phyloP scores from a whole-genome alignment of 1,140 invertebrate species.

The Lepidostoma basale region DNA sequence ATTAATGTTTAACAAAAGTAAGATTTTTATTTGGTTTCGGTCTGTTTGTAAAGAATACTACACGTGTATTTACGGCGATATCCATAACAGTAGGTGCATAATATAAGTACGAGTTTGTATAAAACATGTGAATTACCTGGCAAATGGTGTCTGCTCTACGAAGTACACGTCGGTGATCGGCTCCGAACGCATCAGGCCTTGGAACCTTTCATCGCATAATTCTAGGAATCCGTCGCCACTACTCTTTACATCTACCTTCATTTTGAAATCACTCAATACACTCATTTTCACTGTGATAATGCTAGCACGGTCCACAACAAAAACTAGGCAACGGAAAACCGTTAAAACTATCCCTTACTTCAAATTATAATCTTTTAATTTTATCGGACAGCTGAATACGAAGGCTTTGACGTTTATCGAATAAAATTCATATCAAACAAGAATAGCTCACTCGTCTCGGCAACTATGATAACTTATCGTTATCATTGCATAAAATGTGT shows the following conservation, averaged over 20 bases:
- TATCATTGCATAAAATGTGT: constrained; percentile 26
- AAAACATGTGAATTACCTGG: constrained; percentile 60
- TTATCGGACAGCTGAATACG: background rate
- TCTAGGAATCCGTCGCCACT: constrained; percentile 67
- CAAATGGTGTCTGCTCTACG: constrained; percentile 73
- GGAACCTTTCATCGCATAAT: constrained; percentile 64
- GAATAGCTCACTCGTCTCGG: constrained; percentile 24
- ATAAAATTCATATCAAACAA: constrained; percentile 22
- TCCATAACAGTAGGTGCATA: no score
- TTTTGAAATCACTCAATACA: constrained; percentile 57
- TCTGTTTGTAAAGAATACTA: no score
- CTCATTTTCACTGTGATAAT: constrained; percentile 54
- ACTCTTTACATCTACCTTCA: constrained; percentile 56
- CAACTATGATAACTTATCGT: constrained; percentile 30
- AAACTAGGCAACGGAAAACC: background rate
- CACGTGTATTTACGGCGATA: no score
- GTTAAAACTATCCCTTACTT: constrained; percentile 16
- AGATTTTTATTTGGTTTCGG: no score
- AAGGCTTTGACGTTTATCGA: constrained; percentile 9
- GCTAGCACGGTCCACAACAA: constrained; percentile 17
- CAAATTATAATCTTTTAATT: background rate
- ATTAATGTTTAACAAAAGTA: no score
- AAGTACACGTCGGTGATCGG: constrained; percentile 70
- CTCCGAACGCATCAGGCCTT: constrained; percentile 65
- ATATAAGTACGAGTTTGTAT: no score